A percentile compares a stretch with the other conserved stretches of the same genome.
Evolutionary conservation across 2,113 vertebrate genomes (phyloP).

Genomic region (Mirounga angustirostris): DNA sequence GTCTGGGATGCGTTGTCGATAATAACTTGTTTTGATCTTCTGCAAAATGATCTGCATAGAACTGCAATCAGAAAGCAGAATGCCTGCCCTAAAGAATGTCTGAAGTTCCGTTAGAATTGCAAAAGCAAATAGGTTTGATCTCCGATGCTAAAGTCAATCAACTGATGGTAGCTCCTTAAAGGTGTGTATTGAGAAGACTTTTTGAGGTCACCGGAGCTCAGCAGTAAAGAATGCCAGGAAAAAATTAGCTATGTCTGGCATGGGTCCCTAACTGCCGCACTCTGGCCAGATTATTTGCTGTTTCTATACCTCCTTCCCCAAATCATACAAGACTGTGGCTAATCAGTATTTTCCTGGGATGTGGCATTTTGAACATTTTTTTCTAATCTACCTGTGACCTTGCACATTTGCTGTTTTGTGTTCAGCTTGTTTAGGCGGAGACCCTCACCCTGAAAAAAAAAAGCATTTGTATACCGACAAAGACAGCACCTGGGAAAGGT

Average conservation of each 20-base stretch:
- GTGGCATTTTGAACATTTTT: background rate
- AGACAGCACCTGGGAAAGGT: background rate
- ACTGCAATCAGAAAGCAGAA: background rate
- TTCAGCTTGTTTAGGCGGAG: background rate
- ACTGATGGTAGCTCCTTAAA: background rate
- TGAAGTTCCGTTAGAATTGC: background rate
- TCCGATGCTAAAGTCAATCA: background rate
- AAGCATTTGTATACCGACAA: background rate
- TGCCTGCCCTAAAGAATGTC: background rate
- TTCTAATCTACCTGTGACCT: background rate
- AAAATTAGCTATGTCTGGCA: background rate
- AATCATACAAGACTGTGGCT: background rate
- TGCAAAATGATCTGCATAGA: background rate
- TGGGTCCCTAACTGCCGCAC: background rate
- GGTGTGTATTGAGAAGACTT: background rate
- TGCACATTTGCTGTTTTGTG: background rate
- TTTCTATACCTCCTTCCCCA: background rate
- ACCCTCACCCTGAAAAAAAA: background rate
- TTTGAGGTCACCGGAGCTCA: background rate
- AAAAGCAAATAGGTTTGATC: background rate
- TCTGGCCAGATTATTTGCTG: background rate
- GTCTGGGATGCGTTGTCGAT: background rate
- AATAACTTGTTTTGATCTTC: background rate
- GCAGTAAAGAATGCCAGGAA: background rate
- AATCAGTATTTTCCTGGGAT: background rate